Evolutionary conservation across 2,113 vertebrate genomes (phyloP), one percentile per base, ranked within the genome.

Genomic region (Toxostoma redivivum): DNA sequence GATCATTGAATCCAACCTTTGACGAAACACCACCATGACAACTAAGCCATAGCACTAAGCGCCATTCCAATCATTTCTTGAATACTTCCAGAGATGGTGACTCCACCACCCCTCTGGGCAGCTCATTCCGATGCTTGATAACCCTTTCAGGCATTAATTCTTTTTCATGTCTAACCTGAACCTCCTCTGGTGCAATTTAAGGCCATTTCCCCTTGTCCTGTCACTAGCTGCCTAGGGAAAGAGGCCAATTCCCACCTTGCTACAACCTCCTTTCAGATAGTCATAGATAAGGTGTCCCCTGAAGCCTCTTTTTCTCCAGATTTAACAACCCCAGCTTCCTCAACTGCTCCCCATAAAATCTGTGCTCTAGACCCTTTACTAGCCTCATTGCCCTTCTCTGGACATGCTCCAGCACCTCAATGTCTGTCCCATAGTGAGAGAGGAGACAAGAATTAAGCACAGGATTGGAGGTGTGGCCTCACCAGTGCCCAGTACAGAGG

Each of bases 401-500:
- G 47, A 53, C 8, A 17, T 2, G 2, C 8, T 71, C 17, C 56
- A 53, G 12, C 12, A 12, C 45, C 15, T 51, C 44, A 30, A 1
- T 31, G 13, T 51, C 16, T 83, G 17, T 53, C 16, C 17, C 9
- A 9, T 2, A 35, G 31, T 51, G 45, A 51, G 31, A 30, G 44
- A 50, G 0, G 0, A 7, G 37, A 20, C 10, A 13, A 13, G 6
- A 71, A 37, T 8, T 44, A 37, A 42, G 1, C 31, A 20, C 56
- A 71, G 66, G 12, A 35, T 30, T 16, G 5, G 19, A 47, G 19
- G 5, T 24, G 10, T 3, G 3, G 30, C n/a, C 47, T 38, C 56
- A 40, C 15, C 19, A 22, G 23, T 38, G 23, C 18, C 2, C 3
- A 5, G 4, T 6, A 11, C 23, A 45, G 38, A 2, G 6, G 28